These are phyloP conservation scores for Misgurnus mizolepis DNA, from an alignment of 2,113 vertebrate genomes.

Conservation along the genomic window DNA sequence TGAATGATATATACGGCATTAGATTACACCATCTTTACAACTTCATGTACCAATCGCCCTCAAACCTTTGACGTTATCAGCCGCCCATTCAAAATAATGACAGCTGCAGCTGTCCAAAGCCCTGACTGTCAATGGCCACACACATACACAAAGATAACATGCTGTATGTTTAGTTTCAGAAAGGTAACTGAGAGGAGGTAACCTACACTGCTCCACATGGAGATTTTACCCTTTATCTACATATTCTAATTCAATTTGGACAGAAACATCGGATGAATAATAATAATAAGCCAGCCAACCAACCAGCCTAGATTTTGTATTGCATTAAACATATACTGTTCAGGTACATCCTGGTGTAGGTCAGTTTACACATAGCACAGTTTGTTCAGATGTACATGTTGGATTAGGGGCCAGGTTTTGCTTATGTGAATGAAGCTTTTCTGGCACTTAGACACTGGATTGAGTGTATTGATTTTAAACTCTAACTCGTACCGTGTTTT, in stretches of 20 bases:
- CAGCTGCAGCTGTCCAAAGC: conserved; percentile 37
- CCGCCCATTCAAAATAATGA: neutral
- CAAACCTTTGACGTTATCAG: conserved; percentile 15
- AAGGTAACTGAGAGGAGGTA: neutral
- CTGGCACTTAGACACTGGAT: conserved; percentile 26
- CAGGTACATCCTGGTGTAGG: neutral
- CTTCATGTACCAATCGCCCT: neutral
- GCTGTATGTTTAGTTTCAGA: neutral
- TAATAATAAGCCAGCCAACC: neutral
- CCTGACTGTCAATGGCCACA: neutral
- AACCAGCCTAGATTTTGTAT: neutral
- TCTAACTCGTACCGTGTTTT: neutral
- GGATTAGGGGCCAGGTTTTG: conserved; percentile 13
- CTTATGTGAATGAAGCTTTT: conserved; percentile 37
- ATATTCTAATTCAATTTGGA: conserved; percentile 7
- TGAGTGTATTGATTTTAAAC: conserved; percentile 18
- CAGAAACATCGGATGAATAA: neutral
- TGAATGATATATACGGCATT: too few species aligned
- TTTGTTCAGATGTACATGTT: conserved; percentile 11
- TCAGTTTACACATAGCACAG: conserved; percentile 22
- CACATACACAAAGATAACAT: neutral
- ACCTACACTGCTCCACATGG: neutral
- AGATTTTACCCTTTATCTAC: neutral
- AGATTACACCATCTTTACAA: too few species aligned
- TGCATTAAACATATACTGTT: neutral